Evolutionary conservation across 2,888 invertebrate genomes (phyloP), one percentile per base, ranked within the genome.

Genomic region (Trichopria drosophilae): DNA sequence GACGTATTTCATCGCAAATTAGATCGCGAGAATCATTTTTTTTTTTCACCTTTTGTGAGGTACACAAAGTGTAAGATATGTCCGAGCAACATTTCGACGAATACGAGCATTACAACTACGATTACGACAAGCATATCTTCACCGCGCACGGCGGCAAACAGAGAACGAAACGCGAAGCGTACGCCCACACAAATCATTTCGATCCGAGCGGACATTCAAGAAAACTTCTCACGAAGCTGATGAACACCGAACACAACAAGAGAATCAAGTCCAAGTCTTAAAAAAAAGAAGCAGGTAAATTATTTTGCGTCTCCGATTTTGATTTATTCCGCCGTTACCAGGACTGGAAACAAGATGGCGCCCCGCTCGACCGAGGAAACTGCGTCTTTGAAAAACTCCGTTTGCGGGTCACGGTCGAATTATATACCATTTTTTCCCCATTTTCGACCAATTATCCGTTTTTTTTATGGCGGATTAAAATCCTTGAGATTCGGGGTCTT

Each of bases 21-120:
- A 16, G 12, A 41, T 23, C 3, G 18, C 29, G 10, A 22, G n/a
- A n/a, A n/a, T n/a, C n/a, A n/a, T 19, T 29, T 41, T 26, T 31
- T 31, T 16, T 40, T 31, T 29, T 31, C 31, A 20, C 10, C 3
- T 31, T 31, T 13, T 10, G 10, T 31, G 34, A 34, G 31, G 31
- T 13, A 19, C 9, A 42, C 10, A 51, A 48, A 18, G 24, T 13
- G 19, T 28, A 44, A 68, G 78, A 82, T 74, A 90, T 91, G 91
- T 90, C 90, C 69, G 90, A 90, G 78, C 80, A 81, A 67, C 85
- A 89, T 79, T 87, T 88, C 75, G 93, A 95, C 79, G 86, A 92
- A 73, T 93, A 92, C 83, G 95, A 95, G 73, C 90, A 93, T 73
- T 95, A 91, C 82, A 94, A 94, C 78, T 94, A 88, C 77, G 92